Percentiles rank a stretch among this genome's conserved stretches.
These are phyloP conservation scores for Trinectes maculatus DNA, from an alignment of 2,113 vertebrate species.

Conservation along the genomic window DNA sequence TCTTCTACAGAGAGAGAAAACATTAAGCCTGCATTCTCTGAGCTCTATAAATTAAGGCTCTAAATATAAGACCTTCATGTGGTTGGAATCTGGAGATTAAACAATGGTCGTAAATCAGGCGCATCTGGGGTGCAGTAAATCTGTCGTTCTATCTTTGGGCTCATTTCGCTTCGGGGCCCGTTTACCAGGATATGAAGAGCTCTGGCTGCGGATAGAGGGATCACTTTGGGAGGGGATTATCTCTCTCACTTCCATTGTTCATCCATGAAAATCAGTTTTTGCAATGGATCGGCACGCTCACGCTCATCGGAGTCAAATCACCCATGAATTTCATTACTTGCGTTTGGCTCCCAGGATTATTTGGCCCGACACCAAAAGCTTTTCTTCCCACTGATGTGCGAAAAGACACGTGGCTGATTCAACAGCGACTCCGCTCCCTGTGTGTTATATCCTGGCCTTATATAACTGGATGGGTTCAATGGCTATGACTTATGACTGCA, in stretches of 20 bases:
- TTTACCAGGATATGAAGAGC: conserved; percentile 53
- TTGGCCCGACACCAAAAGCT: conserved; percentile 31
- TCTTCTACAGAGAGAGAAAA: conserved; percentile 63
- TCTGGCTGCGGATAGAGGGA: conserved; percentile 55
- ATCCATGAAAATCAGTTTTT: conserved; percentile 48
- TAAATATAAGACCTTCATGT: conserved; percentile 72
- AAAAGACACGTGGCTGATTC: conserved; percentile 18
- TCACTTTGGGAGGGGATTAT: conserved; percentile 56
- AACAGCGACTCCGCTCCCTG: conserved; percentile 28
- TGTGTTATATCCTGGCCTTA: background rate
- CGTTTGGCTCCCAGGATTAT: conserved; percentile 35
- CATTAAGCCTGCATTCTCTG: conserved; percentile 65
- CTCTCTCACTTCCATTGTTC: conserved; percentile 42
- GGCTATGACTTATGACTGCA: background rate
- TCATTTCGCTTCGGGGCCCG: conserved; percentile 46
- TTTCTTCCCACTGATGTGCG: conserved; percentile 14
- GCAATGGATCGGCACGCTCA: conserved; percentile 40
- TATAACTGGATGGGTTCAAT: background rate
- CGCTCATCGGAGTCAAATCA: conserved; percentile 51
- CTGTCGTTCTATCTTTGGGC: conserved; percentile 65
- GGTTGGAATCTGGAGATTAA: conserved; percentile 79
- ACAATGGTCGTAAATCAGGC: conserved; percentile 76
- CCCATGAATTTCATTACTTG: conserved; percentile 45
- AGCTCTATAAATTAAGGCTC: conserved; percentile 69
- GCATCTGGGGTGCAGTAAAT: conserved; percentile 71